These are phyloP conservation scores for Squalus acanthias DNA, from an alignment of 2,797 vertebrate genomes.

Conservation along the genomic window DNA sequence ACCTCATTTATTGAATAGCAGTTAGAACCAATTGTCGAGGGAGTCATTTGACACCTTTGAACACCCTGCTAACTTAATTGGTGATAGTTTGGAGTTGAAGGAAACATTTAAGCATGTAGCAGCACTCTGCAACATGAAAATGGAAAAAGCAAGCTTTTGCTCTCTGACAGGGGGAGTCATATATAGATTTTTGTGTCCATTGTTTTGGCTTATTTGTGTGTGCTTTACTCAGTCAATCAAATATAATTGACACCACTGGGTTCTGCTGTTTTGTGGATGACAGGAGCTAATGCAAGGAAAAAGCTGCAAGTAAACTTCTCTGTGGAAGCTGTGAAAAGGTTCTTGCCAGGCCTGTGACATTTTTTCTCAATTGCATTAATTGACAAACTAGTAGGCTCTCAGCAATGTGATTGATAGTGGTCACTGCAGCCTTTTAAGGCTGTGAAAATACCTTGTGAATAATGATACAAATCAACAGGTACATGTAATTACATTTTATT, in stretches of 20 bases:
- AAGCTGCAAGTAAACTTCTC: conserved; percentile 71
- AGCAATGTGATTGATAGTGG: conserved; percentile 86
- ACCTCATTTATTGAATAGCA: conserved; percentile 94
- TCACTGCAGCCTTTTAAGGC: conserved; percentile 71
- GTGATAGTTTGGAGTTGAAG: conserved; percentile 75
- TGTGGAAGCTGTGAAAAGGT: conserved; percentile 68
- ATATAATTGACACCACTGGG: conserved; percentile 99
- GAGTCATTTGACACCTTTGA: conserved; percentile 77
- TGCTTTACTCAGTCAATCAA: conserved; percentile 99
- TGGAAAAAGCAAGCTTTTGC: conserved; percentile 76
- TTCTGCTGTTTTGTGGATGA: conserved; percentile 89
- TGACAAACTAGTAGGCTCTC: conserved; percentile 77
- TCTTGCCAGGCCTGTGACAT: conserved; percentile 68
- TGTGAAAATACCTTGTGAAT: conserved; percentile 55
- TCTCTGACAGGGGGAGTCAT: conserved; percentile 91
- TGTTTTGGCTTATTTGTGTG: conserved; percentile 98
- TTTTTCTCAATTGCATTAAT: conserved; percentile 87
- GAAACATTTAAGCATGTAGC: conserved; percentile 72
- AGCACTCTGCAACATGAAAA: conserved; percentile 76
- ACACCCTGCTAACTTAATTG: conserved; percentile 86
- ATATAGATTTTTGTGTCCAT: conserved; percentile 99
- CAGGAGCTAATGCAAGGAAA: conserved; percentile 88
- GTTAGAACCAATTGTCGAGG: conserved; percentile 79
- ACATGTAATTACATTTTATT: not conserved
- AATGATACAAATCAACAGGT: conserved; percentile 42